Evolutionary conservation across 2,888 invertebrate genomes (phyloP).

Genomic region (Venustoraphidia nigricollis): DNA sequence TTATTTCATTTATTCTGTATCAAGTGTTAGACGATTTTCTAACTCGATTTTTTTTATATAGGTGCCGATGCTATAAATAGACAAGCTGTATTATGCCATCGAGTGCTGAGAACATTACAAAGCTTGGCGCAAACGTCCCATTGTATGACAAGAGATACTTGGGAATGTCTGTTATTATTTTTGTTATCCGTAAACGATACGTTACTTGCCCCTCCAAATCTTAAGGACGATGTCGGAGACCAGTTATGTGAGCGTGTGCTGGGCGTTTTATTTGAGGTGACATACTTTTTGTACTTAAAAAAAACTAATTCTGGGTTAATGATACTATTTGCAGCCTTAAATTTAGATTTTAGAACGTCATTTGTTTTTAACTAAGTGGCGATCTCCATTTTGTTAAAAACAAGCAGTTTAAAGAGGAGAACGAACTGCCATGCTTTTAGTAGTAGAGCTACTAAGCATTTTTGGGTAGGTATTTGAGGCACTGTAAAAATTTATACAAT

Average conservation of each 20-base stretch:
- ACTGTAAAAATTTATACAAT: no score
- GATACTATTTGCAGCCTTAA: no score
- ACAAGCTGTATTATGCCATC: constrained; percentile 86
- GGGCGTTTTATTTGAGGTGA: constrained; percentile 82
- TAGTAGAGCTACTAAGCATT: no score
- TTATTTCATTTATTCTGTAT: no score
- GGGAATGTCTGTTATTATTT: constrained; percentile 79
- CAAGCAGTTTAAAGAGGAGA: no score
- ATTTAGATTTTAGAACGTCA: no score
- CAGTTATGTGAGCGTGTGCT: constrained; percentile 88
- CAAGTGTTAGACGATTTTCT: no score
- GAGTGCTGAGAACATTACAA: constrained; percentile 73
- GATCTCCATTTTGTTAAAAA: no score
- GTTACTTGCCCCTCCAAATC: constrained; percentile 78
- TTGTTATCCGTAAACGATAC: constrained; percentile 84
- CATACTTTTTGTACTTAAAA: constrained; percentile 37
- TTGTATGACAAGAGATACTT: constrained; percentile 68
- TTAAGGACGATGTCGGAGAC: constrained; percentile 80
- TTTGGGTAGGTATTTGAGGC: no score
- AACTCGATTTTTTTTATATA: constrained; percentile 20
- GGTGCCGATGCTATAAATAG: constrained; percentile 81
- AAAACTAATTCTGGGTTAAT: constrained; percentile 17
- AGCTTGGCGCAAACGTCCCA: constrained; percentile 62
- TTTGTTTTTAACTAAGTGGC: no score
- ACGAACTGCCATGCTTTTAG: no score